A percentile compares a stretch with the other conserved stretches of the same genome.
These are phyloP conservation scores for Egretta garzetta DNA, from an alignment of 2,113 vertebrate genomes.

Conservation along the genomic window DNA sequence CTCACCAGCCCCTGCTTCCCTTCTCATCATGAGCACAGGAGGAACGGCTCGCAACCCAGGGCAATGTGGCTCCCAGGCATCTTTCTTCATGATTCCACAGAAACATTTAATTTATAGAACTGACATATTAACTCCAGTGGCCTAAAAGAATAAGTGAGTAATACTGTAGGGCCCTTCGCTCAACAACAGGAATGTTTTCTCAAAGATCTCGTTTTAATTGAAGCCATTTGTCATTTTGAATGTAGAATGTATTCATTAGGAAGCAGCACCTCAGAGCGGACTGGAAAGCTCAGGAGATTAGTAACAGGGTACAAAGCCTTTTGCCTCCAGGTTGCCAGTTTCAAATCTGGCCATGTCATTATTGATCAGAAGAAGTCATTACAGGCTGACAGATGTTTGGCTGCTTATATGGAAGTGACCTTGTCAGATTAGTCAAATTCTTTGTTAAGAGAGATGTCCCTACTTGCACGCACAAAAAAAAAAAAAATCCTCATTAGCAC, in stretches of 20 bases:
- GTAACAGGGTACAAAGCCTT: constrained; percentile 53
- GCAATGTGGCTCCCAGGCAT: neutral
- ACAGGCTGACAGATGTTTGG: constrained; percentile 26
- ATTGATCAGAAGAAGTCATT: constrained; percentile 56
- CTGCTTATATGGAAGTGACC: constrained; percentile 26
- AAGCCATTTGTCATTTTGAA: constrained; percentile 67
- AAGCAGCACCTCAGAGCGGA: neutral
- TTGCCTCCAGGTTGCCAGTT: constrained; percentile 43
- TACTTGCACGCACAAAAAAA: neutral
- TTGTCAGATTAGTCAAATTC: constrained; percentile 47
- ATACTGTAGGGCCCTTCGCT: neutral
- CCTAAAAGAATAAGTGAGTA: constrained; percentile 47
- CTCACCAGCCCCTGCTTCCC: neutral
- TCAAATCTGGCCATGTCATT: constrained; percentile 45
- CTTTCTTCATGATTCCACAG: constrained; percentile 22
- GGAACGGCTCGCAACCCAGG: neutral
- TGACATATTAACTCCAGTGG: constrained; percentile 43
- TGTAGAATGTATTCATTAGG: constrained; percentile 56
- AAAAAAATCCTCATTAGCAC: neutral
- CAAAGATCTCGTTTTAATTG: constrained; percentile 57
- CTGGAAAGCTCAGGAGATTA: constrained; percentile 30
- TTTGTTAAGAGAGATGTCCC: neutral
- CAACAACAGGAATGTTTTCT: neutral
- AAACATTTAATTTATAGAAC: constrained; percentile 62
- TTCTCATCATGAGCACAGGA: neutral